These are phyloP conservation scores for Clarias batrachus DNA, from an alignment of 2,113 vertebrate species.

Conservation along the genomic window DNA sequence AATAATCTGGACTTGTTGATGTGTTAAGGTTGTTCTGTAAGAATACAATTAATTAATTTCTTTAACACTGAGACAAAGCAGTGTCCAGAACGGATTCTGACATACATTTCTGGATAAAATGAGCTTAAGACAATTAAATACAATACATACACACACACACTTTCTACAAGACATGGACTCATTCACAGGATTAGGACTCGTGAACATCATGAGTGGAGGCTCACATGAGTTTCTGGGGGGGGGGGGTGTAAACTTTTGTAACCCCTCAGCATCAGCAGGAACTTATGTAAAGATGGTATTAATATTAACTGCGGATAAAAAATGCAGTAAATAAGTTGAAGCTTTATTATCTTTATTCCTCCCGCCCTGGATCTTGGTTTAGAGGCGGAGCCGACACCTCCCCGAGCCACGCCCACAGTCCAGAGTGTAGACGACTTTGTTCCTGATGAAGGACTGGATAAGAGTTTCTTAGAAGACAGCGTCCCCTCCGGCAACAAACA, in stretches of 20 bases:
- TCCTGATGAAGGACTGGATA: constrained; percentile 88
- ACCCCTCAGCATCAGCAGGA: not conserved
- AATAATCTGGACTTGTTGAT: not conserved
- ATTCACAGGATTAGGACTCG: constrained; percentile 49
- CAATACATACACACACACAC: not conserved
- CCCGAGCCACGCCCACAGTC: constrained; percentile 62
- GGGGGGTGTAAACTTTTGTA: not conserved
- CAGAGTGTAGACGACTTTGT: constrained; percentile 90
- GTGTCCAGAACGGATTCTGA: not conserved
- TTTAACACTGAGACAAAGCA: too few relatives aligned
- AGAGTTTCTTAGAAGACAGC: constrained; percentile 87
- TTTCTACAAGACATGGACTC: constrained; percentile 33
- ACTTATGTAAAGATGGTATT: not conserved
- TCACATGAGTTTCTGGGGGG: constrained; percentile 41
- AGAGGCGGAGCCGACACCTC: constrained; percentile 68
- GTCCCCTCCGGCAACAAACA: constrained; percentile 53
- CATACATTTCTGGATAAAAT: not conserved
- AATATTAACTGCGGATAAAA: not conserved
- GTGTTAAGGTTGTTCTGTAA: not conserved
- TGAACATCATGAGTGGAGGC: constrained; percentile 46
- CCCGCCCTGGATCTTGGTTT: not conserved
- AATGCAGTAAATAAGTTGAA: not conserved
- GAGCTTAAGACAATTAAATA: not conserved
- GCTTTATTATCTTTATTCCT: not conserved
- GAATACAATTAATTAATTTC: too few relatives aligned